Evolutionary conservation across 1,140 invertebrate species (phyloP), one percentile per base, ranked within the genome.

Genomic region (Pseudomyrmex pallidus): DNA sequence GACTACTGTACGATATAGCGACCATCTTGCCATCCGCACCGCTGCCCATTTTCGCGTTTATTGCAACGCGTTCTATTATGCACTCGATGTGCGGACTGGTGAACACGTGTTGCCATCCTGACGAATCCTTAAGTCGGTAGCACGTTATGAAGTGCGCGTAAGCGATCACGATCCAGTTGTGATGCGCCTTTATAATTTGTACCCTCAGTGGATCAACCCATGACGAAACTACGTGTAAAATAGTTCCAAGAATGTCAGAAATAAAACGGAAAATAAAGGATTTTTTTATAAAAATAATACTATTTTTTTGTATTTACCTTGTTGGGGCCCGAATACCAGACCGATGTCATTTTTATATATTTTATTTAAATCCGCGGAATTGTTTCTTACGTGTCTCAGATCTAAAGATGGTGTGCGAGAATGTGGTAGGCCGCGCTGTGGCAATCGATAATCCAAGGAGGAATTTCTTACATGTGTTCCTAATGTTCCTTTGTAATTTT

Each of bases 141-240:
- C 98, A 99, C 74, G 97, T 97, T 13, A 99, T 97, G 95, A 98
- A 99, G 95, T 99, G 98, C 64, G 98, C 97, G 94, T 99, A 99
- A 12, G 98, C 98, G 48, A 99, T 98, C 77, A 97, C 98, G 87
- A 99, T 98, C 98, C 98, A 99, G 93, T 99, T 99, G 92, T 99
- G 98, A 95, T 99, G 98, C 15, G 98, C 98, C 93, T 98, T 98
- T 78, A 99, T 98, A 85, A 99, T 98, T 93, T 98, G 97, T 57
- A 99, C 98, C 88, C 98, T 95, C 87, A 98, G 91, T 52, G 97
- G 98, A 94, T 98, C 98, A 15, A 96, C 95, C 97, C 97, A 98
- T 85, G 94, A 95, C 52, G 95, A 96, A 87, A 94, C 95, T 96
- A 25, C 89, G 76, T 12, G 83, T 17, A 54, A 66, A 62, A 66